Conservation (phyloP, 2,888 invertebrate species). For the Petrophora chlorosata region DNA sequence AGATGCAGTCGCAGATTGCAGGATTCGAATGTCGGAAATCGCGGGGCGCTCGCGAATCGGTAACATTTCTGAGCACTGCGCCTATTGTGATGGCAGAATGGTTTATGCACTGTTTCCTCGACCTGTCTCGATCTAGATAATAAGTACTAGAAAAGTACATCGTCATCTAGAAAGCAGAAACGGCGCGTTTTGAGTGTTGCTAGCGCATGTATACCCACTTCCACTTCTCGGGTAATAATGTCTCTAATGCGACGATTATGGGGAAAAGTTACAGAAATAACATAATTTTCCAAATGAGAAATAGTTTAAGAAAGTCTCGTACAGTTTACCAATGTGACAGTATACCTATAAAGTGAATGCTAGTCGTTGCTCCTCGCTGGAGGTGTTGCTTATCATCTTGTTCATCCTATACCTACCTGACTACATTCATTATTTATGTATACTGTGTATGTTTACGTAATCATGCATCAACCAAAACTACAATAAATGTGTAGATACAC, state of each 20-base stretch:
- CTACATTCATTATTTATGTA: too few relatives aligned
- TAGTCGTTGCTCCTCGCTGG: neutral
- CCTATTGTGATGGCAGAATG: neutral
- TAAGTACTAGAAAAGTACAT: constrained; percentile 1
- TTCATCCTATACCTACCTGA: neutral
- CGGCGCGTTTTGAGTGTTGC: neutral
- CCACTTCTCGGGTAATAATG: constrained; percentile 6
- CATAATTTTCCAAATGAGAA: constrained; percentile 20
- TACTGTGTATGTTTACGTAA: too few relatives aligned
- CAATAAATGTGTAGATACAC: too few relatives aligned
- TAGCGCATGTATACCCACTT: neutral
- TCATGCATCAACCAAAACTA: too few relatives aligned
- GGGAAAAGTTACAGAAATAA: constrained; percentile 21
- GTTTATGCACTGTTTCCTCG: constrained; percentile 17
- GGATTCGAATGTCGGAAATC: too few relatives aligned
- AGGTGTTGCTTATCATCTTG: neutral
- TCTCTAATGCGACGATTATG: constrained; percentile 7
- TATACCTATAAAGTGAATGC: constrained; percentile 1
- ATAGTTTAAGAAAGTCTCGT: constrained; percentile 8
- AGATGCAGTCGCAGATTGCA: too few relatives aligned
- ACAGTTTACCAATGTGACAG: neutral
- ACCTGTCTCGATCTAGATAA: neutral
- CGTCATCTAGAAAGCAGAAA: constrained; percentile 15
- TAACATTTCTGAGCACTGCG: neutral
- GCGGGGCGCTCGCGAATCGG: neutral